Conservation (phyloP, 2,797 vertebrate species). For the Thamnophis elegans region DNA sequence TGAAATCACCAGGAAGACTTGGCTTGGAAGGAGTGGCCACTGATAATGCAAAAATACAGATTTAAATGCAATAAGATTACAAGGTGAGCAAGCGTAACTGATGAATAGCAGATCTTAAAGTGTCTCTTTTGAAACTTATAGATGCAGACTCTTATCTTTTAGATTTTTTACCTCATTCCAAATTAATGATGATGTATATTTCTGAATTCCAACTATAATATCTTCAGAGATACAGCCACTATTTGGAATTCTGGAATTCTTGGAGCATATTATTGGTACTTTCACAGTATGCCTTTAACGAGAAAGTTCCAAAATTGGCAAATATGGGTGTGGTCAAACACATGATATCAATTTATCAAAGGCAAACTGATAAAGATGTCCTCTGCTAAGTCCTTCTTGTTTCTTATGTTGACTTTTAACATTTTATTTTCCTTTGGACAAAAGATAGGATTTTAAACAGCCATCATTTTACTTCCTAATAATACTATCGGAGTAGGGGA, state of each 20-base stretch:
- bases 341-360: background rate
- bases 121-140: background rate
- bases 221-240: background rate
- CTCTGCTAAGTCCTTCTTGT: background rate
- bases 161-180: background rate
- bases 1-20: background rate
- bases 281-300: background rate
- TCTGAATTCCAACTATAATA: background rate
- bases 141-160: no score
- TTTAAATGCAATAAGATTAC: background rate
- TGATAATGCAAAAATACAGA: background rate
- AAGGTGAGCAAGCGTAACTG: background rate
- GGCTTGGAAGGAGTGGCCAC: background rate
- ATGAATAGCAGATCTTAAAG: background rate
- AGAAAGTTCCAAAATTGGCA: background rate
- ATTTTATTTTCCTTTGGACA: background rate
- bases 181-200: background rate
- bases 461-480: background rate
- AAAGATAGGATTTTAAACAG: background rate
- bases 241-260: background rate
- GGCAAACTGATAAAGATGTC: background rate
- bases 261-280: background rate
- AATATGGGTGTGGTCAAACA: background rate
- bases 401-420: background rate
- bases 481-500: background rate